Evolutionary conservation across 1,140 invertebrate species (phyloP).

Genomic region (Drosophila bocqueti): DNA sequence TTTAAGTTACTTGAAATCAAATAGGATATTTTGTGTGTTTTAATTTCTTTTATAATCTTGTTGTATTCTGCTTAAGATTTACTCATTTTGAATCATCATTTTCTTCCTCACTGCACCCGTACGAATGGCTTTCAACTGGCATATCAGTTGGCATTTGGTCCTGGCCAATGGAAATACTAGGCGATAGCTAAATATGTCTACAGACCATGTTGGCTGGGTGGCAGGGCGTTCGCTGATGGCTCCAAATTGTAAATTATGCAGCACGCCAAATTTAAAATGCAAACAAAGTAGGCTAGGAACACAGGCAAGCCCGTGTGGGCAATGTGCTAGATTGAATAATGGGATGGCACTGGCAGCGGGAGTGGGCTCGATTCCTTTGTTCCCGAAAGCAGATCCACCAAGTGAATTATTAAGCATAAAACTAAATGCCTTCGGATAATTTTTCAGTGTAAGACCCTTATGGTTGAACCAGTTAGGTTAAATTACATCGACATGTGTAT

Average conservation of each 20-base stretch:
- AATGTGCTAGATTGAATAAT: conserved; percentile 38
- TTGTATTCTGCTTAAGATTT: neutral
- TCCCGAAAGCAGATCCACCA: conserved; percentile 17
- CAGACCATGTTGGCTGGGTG: neutral
- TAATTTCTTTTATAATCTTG: neutral
- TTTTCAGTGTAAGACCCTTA: neutral
- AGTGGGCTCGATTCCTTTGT: conserved; percentile 4
- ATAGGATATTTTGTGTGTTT: too few relatives aligned
- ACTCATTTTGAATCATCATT: neutral
- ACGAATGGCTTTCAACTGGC: conserved; percentile 24
- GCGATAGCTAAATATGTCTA: conserved; percentile 28
- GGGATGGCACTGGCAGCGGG: conserved; percentile 1
- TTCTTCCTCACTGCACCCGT: conserved; percentile 5
- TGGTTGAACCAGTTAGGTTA: too few relatives aligned
- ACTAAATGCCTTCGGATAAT: too few relatives aligned
- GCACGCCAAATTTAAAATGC: conserved; percentile 74
- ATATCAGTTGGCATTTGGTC: conserved; percentile 12
- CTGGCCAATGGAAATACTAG: conserved; percentile 41
- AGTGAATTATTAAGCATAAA: neutral
- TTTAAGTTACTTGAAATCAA: neutral
- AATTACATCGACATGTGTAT: conserved; percentile 1
- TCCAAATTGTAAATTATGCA: conserved; percentile 68
- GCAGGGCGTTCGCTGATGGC: conserved; percentile 28
- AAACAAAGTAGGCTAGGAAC: conserved; percentile 57
- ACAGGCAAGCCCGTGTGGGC: conserved; percentile 20